Evolutionary conservation across 2,888 invertebrate species (phyloP).

Genomic region (Pristionchus arcanus): DNA sequence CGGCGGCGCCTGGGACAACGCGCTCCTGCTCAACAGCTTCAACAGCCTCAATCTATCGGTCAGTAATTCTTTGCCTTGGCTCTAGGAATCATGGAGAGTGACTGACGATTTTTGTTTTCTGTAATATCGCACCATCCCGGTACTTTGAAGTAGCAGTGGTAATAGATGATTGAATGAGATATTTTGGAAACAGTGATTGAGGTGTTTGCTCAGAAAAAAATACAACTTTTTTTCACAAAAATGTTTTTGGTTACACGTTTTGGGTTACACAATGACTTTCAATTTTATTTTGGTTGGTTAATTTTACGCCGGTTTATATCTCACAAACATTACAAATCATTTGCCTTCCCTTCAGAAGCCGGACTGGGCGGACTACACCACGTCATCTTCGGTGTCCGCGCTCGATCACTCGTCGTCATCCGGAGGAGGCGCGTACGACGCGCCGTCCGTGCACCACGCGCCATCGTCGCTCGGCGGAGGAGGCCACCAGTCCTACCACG

Average conservation of each 20-base stretch:
- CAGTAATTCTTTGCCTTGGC: neutral
- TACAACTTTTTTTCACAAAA: neutral
- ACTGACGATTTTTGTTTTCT: too few relatives aligned
- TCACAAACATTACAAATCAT: neutral
- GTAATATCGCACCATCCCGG: too few relatives aligned
- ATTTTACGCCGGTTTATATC: neutral
- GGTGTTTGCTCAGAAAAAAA: too few relatives aligned
- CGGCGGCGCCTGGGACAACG: conserved; percentile 25
- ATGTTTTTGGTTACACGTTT: neutral
- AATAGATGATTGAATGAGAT: too few relatives aligned
- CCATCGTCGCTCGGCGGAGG: neutral
- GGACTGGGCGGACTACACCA: neutral
- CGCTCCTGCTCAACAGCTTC: conserved; percentile 25
- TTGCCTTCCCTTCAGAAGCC: conserved; percentile 1
- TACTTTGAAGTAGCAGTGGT: too few relatives aligned
- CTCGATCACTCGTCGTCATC: neutral
- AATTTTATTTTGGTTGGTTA: neutral
- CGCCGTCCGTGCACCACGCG: neutral
- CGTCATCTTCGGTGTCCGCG: neutral
- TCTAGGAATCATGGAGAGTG: too few relatives aligned
- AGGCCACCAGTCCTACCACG: neutral
- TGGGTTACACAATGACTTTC: neutral
- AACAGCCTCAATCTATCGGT: conserved; percentile 33
- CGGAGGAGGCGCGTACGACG: neutral
- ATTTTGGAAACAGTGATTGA: too few relatives aligned